These are phyloP conservation scores for Micrasema minimum DNA, from an alignment of 1,140 invertebrate species.

Conservation along the genomic window DNA sequence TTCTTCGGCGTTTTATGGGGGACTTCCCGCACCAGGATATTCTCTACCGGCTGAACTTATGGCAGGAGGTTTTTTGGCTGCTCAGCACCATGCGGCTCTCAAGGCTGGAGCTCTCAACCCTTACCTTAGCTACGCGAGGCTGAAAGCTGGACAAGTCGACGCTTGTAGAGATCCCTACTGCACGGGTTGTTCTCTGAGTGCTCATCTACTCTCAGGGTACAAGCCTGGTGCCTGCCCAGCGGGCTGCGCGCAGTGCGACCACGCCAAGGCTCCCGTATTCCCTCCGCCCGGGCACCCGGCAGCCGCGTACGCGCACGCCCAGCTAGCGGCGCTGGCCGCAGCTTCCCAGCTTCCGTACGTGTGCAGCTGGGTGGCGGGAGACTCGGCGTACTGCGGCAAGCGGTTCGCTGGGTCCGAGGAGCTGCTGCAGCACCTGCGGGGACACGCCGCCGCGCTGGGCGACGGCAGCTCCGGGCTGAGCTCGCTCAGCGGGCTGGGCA, in stretches of 20 bases:
- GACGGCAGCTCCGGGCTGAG: constrained; percentile 57
- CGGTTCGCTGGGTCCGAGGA: constrained; percentile 89
- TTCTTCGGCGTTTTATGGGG: constrained; percentile 67
- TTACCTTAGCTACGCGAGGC: constrained; percentile 77
- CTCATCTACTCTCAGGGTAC: constrained; percentile 73
- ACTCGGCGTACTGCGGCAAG: constrained; percentile 90
- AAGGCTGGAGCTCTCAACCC: constrained; percentile 75
- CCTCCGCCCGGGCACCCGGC: constrained; percentile 66
- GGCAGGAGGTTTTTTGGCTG: constrained; percentile 77
- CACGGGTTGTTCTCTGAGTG: constrained; percentile 87
- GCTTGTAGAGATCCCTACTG: constrained; percentile 91
- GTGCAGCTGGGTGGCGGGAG: constrained; percentile 92
- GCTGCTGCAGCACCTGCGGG: constrained; percentile 87
- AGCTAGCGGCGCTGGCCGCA: constrained; percentile 77
- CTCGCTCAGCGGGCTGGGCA: constrained; percentile 39
- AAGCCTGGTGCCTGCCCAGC: constrained; percentile 78
- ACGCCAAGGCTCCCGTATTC: constrained; percentile 70
- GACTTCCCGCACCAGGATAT: constrained; percentile 68
- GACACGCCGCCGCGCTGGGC: constrained; percentile 77
- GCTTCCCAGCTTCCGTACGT: constrained; percentile 83
- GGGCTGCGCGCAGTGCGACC: constrained; percentile 90
- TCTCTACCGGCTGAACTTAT: constrained; percentile 77
- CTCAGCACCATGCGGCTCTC: constrained; percentile 78
- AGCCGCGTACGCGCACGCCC: constrained; percentile 78
- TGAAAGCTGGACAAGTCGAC: constrained; percentile 71